Conservation (phyloP, 1,140 invertebrate species). For the Euborellia annulipes region DNA sequence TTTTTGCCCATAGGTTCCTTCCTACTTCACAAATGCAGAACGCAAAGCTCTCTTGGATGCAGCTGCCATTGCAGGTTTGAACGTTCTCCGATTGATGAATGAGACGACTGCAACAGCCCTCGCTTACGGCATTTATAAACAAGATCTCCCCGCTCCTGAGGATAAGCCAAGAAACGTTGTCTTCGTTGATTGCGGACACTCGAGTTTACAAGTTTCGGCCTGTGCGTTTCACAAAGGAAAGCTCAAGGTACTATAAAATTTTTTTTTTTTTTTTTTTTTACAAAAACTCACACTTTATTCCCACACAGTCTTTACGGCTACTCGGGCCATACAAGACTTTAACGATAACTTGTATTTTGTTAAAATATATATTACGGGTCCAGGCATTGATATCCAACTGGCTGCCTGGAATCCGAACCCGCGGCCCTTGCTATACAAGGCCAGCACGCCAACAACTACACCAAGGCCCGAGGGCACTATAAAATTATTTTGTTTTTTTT, state of each 20-base stretch:
- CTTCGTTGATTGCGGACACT: slow-evolving; percentile 85
- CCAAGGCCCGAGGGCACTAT: no score
- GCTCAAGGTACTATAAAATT: slow-evolving; percentile 48
- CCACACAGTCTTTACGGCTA: no score
- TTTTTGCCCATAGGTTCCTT: slow-evolving; percentile 46
- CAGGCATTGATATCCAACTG: no score
- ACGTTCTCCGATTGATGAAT: slow-evolving; percentile 88
- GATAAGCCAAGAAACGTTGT: slow-evolving; percentile 77
- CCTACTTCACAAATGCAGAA: slow-evolving; percentile 88
- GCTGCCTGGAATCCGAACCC: no score
- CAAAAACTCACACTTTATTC: no score
- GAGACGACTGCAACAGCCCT: slow-evolving; percentile 92
- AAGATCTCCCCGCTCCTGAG: slow-evolving; percentile 74
- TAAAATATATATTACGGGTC: not conserved
- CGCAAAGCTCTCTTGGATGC: slow-evolving; percentile 80
- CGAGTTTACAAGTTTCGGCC: slow-evolving; percentile 65
- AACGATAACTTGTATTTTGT: not conserved
- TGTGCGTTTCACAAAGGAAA: slow-evolving; percentile 92
- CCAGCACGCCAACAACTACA: no score
- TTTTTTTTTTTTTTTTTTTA: no score
- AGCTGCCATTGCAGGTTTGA: slow-evolving; percentile 72
- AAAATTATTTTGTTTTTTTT: not conserved
- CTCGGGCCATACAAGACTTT: no score
- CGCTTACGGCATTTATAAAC: slow-evolving; percentile 93
- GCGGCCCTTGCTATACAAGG: no score